Percentiles rank a stretch among this genome's conserved stretches.
phyloP scores from a whole-genome alignment of 2,113 vertebrate genomes.

The Rattus norvegicus region DNA sequence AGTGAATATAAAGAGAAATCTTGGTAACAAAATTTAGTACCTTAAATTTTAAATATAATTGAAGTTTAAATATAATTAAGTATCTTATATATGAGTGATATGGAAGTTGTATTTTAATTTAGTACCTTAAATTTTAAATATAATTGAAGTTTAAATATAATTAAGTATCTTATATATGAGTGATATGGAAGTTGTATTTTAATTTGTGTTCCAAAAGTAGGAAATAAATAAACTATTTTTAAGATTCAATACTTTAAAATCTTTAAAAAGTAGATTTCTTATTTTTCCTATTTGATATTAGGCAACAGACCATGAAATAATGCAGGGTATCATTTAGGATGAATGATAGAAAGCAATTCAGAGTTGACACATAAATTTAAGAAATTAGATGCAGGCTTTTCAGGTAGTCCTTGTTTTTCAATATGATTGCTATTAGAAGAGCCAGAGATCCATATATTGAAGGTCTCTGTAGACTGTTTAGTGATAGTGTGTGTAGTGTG shows the following conservation, averaged over 20 bases:
- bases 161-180: neutral
- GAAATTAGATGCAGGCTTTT: neutral
- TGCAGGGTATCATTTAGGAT: neutral
- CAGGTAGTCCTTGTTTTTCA: slow-evolving; percentile 48
- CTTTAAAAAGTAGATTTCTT: neutral
- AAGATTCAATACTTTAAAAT: slow-evolving; percentile 56
- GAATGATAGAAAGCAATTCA: neutral
- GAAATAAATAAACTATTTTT: slow-evolving; percentile 20
- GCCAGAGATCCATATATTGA: neutral
- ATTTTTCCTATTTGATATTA: neutral
- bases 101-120: neutral
- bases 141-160: neutral
- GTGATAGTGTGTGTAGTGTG: neutral
- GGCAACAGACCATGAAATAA: neutral
- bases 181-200: slow-evolving; percentile 30
- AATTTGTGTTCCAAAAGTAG: slow-evolving; percentile 26
- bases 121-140: neutral
- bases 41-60: too few species aligned
- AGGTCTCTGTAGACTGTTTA: neutral
- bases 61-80: neutral
- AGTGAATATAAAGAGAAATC: neutral
- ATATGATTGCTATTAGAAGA: neutral
- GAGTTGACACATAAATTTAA: neutral
- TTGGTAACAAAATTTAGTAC: neutral
- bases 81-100: neutral